phyloP scores from a whole-genome alignment of 2,888 invertebrate species.

The Nesidiocoris tenuis region DNA sequence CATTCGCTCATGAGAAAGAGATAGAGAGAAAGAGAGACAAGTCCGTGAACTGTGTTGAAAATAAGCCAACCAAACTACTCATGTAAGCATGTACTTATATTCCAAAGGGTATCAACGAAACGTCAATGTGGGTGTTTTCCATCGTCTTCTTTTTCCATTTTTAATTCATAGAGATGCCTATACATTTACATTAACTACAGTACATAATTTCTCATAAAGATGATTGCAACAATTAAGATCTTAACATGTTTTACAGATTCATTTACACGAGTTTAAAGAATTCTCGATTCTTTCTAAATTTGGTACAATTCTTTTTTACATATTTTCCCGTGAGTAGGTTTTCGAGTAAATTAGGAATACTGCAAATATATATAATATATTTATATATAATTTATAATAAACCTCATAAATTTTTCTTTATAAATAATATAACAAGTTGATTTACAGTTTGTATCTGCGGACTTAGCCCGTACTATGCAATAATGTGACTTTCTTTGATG shows the following conservation, averaged over 20 bases:
- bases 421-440: constrained; percentile 38
- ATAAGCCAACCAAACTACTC: background rate
- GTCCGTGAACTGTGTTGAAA: background rate
- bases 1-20: background rate
- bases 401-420: constrained; percentile 38
- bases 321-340: constrained; percentile 22
- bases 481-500: background rate
- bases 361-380: constrained; percentile 39
- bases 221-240: constrained; percentile 42
- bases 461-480: constrained; percentile 27
- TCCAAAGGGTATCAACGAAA: constrained; percentile 32
- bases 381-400: constrained; percentile 33
- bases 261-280: constrained; percentile 38
- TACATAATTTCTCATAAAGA: constrained; percentile 39
- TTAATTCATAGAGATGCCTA: background rate
- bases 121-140: background rate
- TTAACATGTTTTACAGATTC: constrained; percentile 41
- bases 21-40: background rate
- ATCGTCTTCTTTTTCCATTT: background rate
- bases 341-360: constrained; percentile 38
- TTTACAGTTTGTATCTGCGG: constrained; percentile 37
- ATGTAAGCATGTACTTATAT: no score
- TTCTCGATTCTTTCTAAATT: constrained; percentile 41
- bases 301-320: constrained; percentile 37
- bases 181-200: constrained; percentile 42